A percentile compares a stretch with the other conserved stretches of the same genome.
phyloP scores from a whole-genome alignment of 2,888 invertebrate genomes.

The Apodemia zela region DNA sequence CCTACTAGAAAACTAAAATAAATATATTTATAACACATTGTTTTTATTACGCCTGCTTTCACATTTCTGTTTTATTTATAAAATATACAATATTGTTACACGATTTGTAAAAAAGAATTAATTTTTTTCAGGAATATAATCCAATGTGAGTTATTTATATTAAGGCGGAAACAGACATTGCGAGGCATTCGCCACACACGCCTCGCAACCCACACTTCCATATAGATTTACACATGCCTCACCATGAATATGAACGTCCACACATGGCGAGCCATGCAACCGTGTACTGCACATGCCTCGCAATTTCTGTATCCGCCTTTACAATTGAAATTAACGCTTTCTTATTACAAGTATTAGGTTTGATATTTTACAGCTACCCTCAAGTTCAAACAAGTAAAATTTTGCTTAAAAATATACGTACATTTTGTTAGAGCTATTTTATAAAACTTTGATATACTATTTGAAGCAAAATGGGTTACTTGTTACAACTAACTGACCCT shows the following conservation, averaged over 20 bases:
- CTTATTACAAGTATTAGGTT: background rate
- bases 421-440: background rate
- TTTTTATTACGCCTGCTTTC: background rate
- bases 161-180: background rate
- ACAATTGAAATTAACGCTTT: background rate
- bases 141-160: conserved; percentile 13
- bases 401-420: conserved; percentile 10
- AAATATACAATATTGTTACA: background rate
- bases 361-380: conserved; percentile 15
- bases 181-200: no score
- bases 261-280: no score
- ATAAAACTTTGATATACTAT: conserved; percentile 10
- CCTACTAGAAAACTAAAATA: background rate
- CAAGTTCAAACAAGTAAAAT: conserved; percentile 9
- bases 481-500: conserved; percentile 33
- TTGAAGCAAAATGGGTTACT: background rate
- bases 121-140: background rate
- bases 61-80: background rate
- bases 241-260: no score
- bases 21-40: background rate
- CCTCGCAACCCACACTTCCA: no score
- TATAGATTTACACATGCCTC: no score
- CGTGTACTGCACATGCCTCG: no score
- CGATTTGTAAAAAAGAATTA: background rate
- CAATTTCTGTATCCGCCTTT: no score